Base-by-base conservation (phyloP, 2,797 vertebrate species). In the Sebastes dallii region DNA sequence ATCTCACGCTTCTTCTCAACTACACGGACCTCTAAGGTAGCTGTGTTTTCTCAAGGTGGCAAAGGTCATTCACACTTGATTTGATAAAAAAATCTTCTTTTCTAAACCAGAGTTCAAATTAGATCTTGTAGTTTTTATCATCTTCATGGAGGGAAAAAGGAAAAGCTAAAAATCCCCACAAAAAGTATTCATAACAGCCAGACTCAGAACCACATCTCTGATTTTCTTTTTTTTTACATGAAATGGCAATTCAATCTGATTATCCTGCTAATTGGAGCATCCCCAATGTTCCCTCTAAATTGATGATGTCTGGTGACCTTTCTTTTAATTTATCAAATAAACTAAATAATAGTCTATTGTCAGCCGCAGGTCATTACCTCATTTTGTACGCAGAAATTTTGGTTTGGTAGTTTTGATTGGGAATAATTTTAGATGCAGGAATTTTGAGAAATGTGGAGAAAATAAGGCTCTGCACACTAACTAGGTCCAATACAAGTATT, bases 1-100 rank as follows among this genome's bases (percentile, higher is more conserved):
- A 94, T 75, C 88, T 90, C 89, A 90, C 24, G 86, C 85, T 77
- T 89, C 88, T 87, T 85, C 91, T 91, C 82, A 88, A 86, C 89
- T 66, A 82, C 87, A 42, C 3, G 52, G 79, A 54, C 74, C 56
- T 16, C 76, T 80, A 59, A 72, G 78, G 90, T 70, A 71, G 77
- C 69, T 42, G 78, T 75, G 60, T 70, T 83, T 87, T 55, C 74
- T 86, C 85, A 75, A 85, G 84, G 84, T 72, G 61, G 72, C 75
- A 80, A 81, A 92, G 85, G 90, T 89, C 78, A 12, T 86, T 86
- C 72, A 79, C 25, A 69, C 60, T 81, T 32, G 46, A 80, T 76
- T 77, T 81, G 29, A 75, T 72, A 52, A 60, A 75, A 81, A 67
- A 71, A 18, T 54, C 5, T 8, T 52, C 64, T 72, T 56, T 72